Evolutionary conservation across 2,113 vertebrate genomes (phyloP).

Genomic region (Lampris megalopsis): DNA sequence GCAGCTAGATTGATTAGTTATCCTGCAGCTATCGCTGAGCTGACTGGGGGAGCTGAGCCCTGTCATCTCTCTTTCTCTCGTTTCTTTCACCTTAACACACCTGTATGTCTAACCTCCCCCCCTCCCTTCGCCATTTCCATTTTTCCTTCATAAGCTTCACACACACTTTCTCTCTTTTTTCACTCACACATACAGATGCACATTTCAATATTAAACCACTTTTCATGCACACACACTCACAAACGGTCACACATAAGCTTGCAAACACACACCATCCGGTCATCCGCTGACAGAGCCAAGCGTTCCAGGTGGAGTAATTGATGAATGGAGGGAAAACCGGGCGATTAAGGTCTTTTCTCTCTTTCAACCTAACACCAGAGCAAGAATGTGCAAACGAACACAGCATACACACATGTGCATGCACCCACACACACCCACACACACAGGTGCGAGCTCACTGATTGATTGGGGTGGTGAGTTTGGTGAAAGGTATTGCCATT

Average conservation of each 20-base stretch:
- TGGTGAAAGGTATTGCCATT: constrained; percentile 73
- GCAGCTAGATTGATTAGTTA: constrained; percentile 75
- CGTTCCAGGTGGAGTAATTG: constrained; percentile 65
- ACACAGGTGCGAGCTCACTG: constrained; percentile 58
- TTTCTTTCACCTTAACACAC: constrained; percentile 42
- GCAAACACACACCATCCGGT: constrained; percentile 56
- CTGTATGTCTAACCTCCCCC: constrained; percentile 46
- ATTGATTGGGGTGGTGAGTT: constrained; percentile 70
- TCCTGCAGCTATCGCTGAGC: constrained; percentile 59
- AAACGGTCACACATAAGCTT: constrained; percentile 14
- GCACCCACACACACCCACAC: constrained; percentile 23
- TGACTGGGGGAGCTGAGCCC: constrained; percentile 30
- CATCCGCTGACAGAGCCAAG: constrained; percentile 55
- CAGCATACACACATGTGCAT: constrained; percentile 12
- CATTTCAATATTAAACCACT: not conserved
- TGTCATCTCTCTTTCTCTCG: not conserved
- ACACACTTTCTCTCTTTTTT: constrained; percentile 30
- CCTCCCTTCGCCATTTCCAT: constrained; percentile 53
- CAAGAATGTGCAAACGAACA: constrained; percentile 37
- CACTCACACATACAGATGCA: constrained; percentile 6
- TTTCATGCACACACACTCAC: not conserved
- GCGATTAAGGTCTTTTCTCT: constrained; percentile 64
- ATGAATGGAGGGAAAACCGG: constrained; percentile 65
- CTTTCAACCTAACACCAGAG: constrained; percentile 33
- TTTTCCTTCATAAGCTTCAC: constrained; percentile 29